Base-by-base conservation (phyloP, 2,888 invertebrate species). In the Tachina grossa region DNA sequence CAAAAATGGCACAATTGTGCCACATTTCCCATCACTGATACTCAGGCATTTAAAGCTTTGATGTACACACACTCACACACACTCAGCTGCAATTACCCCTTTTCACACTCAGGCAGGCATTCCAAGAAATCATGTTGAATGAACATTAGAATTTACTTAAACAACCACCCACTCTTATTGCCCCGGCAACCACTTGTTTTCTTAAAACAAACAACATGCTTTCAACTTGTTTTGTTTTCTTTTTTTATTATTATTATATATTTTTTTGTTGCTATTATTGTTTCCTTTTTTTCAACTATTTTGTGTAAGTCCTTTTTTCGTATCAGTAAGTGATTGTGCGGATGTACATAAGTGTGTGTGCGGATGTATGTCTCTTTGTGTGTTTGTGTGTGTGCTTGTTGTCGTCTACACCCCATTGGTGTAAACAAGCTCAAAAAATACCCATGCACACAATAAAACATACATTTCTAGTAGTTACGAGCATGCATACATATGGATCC, bases 141-240 rank as follows among this genome's bases (percentile, higher is more conserved):
- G 71, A 76, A 83, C 76, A 80, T 72, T 45, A 65, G 71, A 83
- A 83, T 85, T 74, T 75, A 78, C 74, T 74, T 81, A 61, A 66
- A 57, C 14, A 16, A 65, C 79, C 85, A 85, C 83, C 85, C 83
- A 85, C 85, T 85, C 57, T 49, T 45, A 85, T 85, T 85, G 59
- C 91, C 91, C 91, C 90, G 90, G 90, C 91, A 91, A 91, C 91
- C 91, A 91, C 91, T 91, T 91, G 91, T 91, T 91, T 91, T 91
- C 88, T 88, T 88, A 88, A 89, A 90, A 91, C 90, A 89, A 91
- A 91, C 89, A 91, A 90, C 87, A 80, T 83, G 85, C 79, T 74
- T 72, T 82, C 57, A 65, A 74, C 77, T 51, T 77, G 66, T 77
- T 65, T 83, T 57, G 66, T 77, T 65, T 83, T 57, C 41, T 43